Percentiles rank a stretch among this genome's conserved stretches.
Evolutionary conservation across 2,888 invertebrate genomes (phyloP).

Genomic region (Actias luna): DNA sequence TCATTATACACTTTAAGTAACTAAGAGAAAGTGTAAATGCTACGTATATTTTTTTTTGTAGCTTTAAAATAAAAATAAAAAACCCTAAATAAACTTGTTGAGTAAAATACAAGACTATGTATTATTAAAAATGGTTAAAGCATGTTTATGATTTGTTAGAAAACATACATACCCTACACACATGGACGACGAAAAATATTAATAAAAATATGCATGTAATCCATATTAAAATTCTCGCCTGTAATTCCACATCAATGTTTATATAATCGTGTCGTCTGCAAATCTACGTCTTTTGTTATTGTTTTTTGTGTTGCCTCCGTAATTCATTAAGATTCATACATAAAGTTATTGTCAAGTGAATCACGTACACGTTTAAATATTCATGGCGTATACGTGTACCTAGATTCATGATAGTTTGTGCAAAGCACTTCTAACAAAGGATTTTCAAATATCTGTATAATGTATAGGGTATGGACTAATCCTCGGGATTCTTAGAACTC

Average conservation of each 20-base stretch:
- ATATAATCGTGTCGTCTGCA: not conserved
- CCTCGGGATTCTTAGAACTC: not conserved
- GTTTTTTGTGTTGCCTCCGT: constrained; percentile 8
- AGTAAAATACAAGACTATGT: too few relatives aligned
- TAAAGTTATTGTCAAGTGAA: constrained; percentile 6
- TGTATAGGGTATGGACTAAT: not conserved
- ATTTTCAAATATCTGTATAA: not conserved
- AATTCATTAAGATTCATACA: not conserved
- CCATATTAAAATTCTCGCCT: not conserved
- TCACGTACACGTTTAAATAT: constrained; percentile 10
- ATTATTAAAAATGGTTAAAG: too few relatives aligned
- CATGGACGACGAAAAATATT: not conserved
- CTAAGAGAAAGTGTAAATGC: too few relatives aligned
- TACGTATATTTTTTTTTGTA: too few relatives aligned
- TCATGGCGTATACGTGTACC: not conserved
- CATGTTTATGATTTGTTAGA: too few relatives aligned
- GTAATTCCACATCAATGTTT: constrained; percentile 3
- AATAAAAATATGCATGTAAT: not conserved
- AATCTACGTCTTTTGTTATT: constrained; percentile 15
- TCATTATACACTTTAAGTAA: too few relatives aligned
- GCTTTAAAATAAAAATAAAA: too few relatives aligned
- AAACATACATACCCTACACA: too few relatives aligned
- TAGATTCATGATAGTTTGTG: not conserved
- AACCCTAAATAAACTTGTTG: too few relatives aligned
- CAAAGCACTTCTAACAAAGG: not conserved